Conservation (phyloP, 2,888 invertebrate species). For the Agrotis puta region DNA sequence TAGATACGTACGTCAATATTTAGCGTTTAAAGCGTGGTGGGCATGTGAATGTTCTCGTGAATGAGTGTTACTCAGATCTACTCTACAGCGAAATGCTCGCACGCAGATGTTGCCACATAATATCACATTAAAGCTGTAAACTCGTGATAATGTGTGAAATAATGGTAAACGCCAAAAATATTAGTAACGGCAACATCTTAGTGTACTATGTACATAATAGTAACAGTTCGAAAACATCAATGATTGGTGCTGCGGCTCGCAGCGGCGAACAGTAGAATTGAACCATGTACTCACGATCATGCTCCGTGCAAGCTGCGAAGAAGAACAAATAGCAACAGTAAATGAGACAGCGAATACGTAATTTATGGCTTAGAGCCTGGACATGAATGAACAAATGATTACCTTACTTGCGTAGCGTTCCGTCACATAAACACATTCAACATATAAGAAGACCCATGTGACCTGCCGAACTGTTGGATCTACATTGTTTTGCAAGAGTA, state of each 20-base stretch:
- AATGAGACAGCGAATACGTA: slow-evolving; percentile 88
- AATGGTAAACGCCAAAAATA: slow-evolving; percentile 1
- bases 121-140: slow-evolving; percentile 24
- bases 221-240: slow-evolving; percentile 60
- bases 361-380: slow-evolving; percentile 76
- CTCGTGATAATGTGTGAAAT: slow-evolving; percentile 16
- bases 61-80: slow-evolving; percentile 68
- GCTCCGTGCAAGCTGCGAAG: slow-evolving; percentile 96
- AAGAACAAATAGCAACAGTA: slow-evolving; percentile 93
- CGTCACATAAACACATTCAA: slow-evolving; percentile 67
- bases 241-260: slow-evolving; percentile 62
- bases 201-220: slow-evolving; percentile 63
- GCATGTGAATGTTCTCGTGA: slow-evolving; percentile 71
- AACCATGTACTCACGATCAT: slow-evolving; percentile 96
- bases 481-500: slow-evolving; percentile 38
- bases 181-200: slow-evolving; percentile 74
- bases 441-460: slow-evolving; percentile 56
- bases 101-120: slow-evolving; percentile 87
- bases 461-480: slow-evolving; percentile 60
- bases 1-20: slow-evolving; percentile 58
- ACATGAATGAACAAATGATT: slow-evolving; percentile 72
- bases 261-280: slow-evolving; percentile 72
- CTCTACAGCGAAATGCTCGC: slow-evolving; percentile 72
- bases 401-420: slow-evolving; percentile 66
- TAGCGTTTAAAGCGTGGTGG: slow-evolving; percentile 77